phyloP scores from a whole-genome alignment of 2,888 invertebrate species.

The Apodemia duryi region DNA sequence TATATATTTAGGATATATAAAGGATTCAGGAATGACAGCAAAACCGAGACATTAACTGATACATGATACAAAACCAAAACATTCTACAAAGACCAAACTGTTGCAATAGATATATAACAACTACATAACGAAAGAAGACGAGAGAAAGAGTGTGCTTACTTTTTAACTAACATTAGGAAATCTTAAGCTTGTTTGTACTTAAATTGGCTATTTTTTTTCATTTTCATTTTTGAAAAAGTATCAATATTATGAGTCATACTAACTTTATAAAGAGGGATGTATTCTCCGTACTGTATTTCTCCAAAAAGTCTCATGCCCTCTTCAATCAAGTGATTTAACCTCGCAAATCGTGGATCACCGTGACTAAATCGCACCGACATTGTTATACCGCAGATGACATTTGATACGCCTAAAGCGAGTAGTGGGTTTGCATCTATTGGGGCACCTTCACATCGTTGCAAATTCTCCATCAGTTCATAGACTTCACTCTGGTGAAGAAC shows the following conservation, averaged over 20 bases:
- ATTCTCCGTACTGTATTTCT: constrained; percentile 89
- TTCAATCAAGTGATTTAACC: constrained; percentile 92
- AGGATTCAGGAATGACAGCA: background rate
- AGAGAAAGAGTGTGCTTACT: too few species aligned
- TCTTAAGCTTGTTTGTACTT: background rate
- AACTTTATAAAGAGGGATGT: constrained; percentile 87
- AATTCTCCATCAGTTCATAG: constrained; percentile 83
- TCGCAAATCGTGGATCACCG: constrained; percentile 86
- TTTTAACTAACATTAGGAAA: too few species aligned
- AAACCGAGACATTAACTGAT: background rate
- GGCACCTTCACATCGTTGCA: constrained; percentile 82
- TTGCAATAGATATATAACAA: too few species aligned
- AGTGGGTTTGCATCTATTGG: constrained; percentile 87
- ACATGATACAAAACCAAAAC: too few species aligned
- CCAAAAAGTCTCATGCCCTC: constrained; percentile 95
- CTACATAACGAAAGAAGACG: too few species aligned
- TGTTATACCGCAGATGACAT: constrained; percentile 93
- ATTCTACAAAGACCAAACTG: too few species aligned
- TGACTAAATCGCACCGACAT: constrained; percentile 92
- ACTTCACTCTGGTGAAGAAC: constrained; percentile 83
- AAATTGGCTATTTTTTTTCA: background rate
- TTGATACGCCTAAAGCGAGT: constrained; percentile 90
- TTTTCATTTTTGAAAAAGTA: background rate
- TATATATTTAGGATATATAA: background rate
- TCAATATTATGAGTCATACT: constrained; percentile 19